A percentile compares a stretch with the other conserved stretches of the same genome.
phyloP scores from a whole-genome alignment of 2,888 invertebrate species.

The Pachliopta kotzebuea region DNA sequence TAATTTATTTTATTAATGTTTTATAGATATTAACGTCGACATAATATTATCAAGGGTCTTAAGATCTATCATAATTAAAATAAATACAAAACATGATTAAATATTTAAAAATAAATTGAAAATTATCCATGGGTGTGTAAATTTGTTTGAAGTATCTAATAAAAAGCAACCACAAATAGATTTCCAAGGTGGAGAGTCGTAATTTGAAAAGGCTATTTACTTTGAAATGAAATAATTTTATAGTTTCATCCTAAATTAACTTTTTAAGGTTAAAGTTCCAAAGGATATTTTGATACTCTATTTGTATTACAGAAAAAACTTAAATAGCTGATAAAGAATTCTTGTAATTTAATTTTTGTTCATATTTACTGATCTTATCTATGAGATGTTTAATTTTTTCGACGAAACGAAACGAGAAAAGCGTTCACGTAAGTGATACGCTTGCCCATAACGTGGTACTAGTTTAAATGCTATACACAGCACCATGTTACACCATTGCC shows the following conservation, averaged over 20 bases:
- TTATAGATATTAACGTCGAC: too few relatives aligned
- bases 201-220: conserved; percentile 6
- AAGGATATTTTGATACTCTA: background rate
- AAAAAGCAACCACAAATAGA: background rate
- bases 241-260: conserved; percentile 1
- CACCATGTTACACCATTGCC: too few relatives aligned
- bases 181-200: background rate
- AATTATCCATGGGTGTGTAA: too few relatives aligned
- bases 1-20: too few relatives aligned
- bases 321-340: background rate
- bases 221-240: conserved; percentile 10
- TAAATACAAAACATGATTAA: too few relatives aligned
- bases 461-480: too few relatives aligned
- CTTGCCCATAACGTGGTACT: too few relatives aligned
- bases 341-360: background rate
- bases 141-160: background rate
- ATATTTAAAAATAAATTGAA: too few relatives aligned
- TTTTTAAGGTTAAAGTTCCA: conserved; percentile 2
- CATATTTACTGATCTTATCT: background rate
- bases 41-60: too few relatives aligned
- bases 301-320: background rate
- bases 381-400: background rate
- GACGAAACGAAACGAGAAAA: too few relatives aligned
- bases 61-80: too few relatives aligned
- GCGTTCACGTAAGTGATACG: too few relatives aligned